These are phyloP conservation scores for Larimichthys crocea DNA, from an alignment of 2,113 vertebrate genomes.

Conservation along the genomic window DNA sequence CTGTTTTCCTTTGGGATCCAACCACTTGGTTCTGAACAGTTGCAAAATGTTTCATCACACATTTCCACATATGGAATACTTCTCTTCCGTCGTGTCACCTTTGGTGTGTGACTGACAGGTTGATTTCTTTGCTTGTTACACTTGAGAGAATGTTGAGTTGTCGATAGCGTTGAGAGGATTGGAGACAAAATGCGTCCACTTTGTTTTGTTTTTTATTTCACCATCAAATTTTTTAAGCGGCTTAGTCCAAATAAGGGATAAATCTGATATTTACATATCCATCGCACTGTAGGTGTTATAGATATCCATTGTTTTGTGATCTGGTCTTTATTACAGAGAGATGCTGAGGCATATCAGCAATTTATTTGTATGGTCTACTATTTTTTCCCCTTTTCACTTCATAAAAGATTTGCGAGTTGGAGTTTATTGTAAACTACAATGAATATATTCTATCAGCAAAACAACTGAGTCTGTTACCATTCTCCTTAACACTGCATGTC, in stretches of 20 bases:
- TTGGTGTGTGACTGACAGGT: background rate
- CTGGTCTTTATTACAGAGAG: background rate
- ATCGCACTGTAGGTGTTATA: too few species aligned
- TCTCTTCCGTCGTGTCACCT: background rate
- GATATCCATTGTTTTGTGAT: too few species aligned
- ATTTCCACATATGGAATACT: background rate
- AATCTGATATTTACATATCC: background rate
- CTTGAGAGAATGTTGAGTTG: too few species aligned
- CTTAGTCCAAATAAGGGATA: background rate
- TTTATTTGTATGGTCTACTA: background rate
- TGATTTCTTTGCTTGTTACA: background rate
- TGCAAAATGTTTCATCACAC: conserved; percentile 5
- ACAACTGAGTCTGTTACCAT: too few species aligned
- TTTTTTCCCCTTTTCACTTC: background rate
- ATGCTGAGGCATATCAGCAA: background rate
- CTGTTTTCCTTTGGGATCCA: background rate
- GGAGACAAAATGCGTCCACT: background rate
- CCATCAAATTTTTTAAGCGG: background rate
- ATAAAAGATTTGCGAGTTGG: too few species aligned
- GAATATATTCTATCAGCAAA: background rate
- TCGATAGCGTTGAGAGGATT: background rate
- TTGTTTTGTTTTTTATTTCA: background rate
- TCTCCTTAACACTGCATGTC: too few species aligned
- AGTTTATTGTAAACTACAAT: background rate
- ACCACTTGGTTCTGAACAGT: background rate